Conservation (phyloP, 2,888 invertebrate species). For the Chloroclystis v-ata region DNA sequence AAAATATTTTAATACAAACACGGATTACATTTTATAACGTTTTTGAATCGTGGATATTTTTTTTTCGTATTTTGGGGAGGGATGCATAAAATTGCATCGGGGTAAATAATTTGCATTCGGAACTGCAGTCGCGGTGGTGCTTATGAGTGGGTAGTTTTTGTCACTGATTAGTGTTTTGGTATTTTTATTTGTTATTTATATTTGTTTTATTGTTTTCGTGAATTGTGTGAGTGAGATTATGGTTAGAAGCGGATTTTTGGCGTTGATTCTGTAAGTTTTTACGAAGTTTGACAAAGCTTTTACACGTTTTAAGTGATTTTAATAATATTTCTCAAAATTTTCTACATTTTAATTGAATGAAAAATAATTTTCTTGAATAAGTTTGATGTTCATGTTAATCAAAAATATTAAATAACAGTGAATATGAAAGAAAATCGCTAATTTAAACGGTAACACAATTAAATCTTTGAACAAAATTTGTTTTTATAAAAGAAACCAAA, state of each 20-base stretch:
- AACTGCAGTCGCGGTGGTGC: constrained; percentile 61
- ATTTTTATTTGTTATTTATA: constrained; percentile 47
- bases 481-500: no score
- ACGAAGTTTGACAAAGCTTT: constrained; percentile 3
- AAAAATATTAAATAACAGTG: no score
- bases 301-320: constrained; percentile 1
- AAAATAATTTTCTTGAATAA: no score
- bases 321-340: not conserved
- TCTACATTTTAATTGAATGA: constrained; percentile 9
- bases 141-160: constrained; percentile 68
- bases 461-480: no score
- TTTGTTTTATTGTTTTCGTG: constrained; percentile 39
- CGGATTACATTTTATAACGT: constrained; percentile 14
- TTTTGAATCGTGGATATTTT: constrained; percentile 16
- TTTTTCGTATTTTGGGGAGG: constrained; percentile 34
- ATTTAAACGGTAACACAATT: no score
- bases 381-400: no score
- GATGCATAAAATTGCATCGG: constrained; percentile 61
- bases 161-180: constrained; percentile 67
- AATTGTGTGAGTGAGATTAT: constrained; percentile 47
- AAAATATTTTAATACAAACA: constrained; percentile 58
- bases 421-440: no score
- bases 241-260: constrained; percentile 37
- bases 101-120: constrained; percentile 73
- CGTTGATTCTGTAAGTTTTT: constrained; percentile 34